Base-by-base conservation (phyloP, 37 sponge, comb jelly and placozoan species). In the Mnemiopsis leidyi region DNA sequence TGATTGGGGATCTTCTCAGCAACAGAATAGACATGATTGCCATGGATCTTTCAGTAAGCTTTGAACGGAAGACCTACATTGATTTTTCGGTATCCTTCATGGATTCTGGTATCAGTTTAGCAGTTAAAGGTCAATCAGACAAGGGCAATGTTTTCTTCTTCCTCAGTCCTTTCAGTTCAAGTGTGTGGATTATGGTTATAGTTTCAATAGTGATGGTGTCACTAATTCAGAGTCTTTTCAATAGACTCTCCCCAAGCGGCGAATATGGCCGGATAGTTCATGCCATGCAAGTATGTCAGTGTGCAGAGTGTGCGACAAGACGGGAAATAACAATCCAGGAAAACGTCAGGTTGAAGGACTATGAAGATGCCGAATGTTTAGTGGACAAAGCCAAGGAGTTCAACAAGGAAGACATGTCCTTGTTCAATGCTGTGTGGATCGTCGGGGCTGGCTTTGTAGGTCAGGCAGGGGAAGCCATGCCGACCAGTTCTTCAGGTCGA, bases 41-140 rank as follows among this genome's bases (percentile, higher is more conserved):
- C 20, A 79, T 79, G 82, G 82, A 79, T 31, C 37, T 79, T 35
- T 79, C 82, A 32, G 82, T 79, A 35, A 79, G 82, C 36, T 79
- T 79, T 79, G 82, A 79, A 21, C 24, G 92, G 33, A 30, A 92
- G 23, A 92, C 32, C 32, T 67, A 34, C 33, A 92, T 92, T 30
- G 92, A 92, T 68, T 92, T 92, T 39, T 69, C 92, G 24, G 69
- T 69, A 16, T 24, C 92, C 30, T 92, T 92, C 33, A 92, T 92
- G 92, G 69, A 61, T 24, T 40, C 68, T 20, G 92, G 92, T 3
- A 69, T 92, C 32, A 31, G 34, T 9, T 39, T 92, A 23, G 69
- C 69, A 20, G 69, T 92, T 3, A 69, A 24, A 68, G 69, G 69
- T 7, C 30, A 67, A 25, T 34, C 32, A 18, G 69, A 33, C 32